Base-by-base conservation (phyloP, 2,797 vertebrate species). In the Psittacula echo region DNA sequence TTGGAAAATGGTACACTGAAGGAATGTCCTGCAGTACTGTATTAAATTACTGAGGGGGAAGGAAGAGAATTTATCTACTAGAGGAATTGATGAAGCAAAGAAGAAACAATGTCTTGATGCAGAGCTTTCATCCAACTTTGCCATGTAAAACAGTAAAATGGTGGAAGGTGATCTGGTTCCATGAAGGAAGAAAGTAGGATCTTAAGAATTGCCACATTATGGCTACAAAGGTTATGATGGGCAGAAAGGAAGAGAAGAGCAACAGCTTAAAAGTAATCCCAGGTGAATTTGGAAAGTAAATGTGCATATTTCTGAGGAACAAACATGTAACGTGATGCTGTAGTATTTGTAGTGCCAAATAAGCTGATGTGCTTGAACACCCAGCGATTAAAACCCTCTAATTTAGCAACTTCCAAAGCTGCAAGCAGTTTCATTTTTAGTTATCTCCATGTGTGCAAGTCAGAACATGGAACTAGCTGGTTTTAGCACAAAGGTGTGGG, bases 251-350 rank as follows among this genome's bases (percentile, higher is more conserved):
- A 85, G 34, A 68, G 39, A 51, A 77, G n/a, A 85, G 18, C 51
- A 83, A 19, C 22, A 77, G 15, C 5, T 79, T 22, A 12, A 7
- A 29, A 45, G 10, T 32, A 47, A 54, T 13, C 13, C n/a, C 5
- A 61, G 71, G 29, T 48, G 47, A 67, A 85, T 64, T 79, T 89
- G 6, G 34, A 81, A 86, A 60, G 8, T 32, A 51, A 30, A 37
- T 5, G 5, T 5, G 6, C 1, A 0, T 23, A 30, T 75, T 84
- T 72, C 73, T 48, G 50, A 66, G 22, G 64, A 51, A 60, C 13
- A 60, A 42, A 50, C 0, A 4, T 5, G 0, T 22, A 42, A 19
- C 0, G 2, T n/a, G 61, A 5, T 11, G 58, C 23, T 60, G 14
- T 61, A 58, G 13, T 19, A 41, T 11, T 12, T 58, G 13, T 13